These are phyloP conservation scores for Smutsia gigantea DNA, from an alignment of 2,797 vertebrate species.

Conservation along the genomic window DNA sequence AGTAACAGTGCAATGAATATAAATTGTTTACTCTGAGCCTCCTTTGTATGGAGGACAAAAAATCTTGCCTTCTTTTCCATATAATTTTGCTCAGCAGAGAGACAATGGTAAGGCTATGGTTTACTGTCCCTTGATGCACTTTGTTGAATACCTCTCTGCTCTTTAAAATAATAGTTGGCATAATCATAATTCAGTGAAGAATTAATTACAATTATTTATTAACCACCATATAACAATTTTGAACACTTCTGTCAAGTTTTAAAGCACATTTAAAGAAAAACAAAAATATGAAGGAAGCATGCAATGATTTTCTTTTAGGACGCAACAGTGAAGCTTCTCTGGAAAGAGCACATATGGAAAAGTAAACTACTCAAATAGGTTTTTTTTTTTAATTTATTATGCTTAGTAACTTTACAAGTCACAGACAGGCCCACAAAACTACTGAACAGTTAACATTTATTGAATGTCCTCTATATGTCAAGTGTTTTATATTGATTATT, in stretches of 20 bases:
- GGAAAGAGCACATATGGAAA: neutral
- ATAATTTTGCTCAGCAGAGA: neutral
- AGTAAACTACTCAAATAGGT: neutral
- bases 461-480: neutral
- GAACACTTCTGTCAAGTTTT: constrained; percentile 9
- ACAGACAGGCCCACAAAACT: neutral
- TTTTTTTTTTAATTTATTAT: neutral
- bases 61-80: neutral
- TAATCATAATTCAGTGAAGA: neutral
- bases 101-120: neutral
- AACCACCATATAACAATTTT: neutral
- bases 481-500: neutral
- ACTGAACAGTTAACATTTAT: neutral
- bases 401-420: neutral
- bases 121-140: neutral
- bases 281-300: neutral
- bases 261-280: constrained; percentile 25
- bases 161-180: neutral
- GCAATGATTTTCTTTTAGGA: neutral
- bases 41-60: neutral
- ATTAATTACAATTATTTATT: neutral
- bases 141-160: neutral
- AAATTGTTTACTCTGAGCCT: neutral
- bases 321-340: neutral
- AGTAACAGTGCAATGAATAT: neutral